Base-by-base conservation (phyloP, 2,888 invertebrate genomes). In the Dicyrtoma fusca region DNA sequence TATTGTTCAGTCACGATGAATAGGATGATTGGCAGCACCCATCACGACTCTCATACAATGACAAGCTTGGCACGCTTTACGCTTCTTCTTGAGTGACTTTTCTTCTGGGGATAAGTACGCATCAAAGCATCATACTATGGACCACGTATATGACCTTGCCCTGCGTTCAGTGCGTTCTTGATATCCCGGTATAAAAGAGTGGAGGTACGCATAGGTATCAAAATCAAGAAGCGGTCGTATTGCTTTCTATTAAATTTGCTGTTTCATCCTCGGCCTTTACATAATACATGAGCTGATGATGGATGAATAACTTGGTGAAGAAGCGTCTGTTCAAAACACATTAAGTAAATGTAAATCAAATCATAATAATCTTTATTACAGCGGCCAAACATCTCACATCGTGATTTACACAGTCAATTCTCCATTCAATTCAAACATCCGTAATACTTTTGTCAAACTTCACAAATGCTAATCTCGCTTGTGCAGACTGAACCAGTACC, bases 21-120 rank as follows among this genome's bases (percentile, higher is more conserved):
- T 63, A 25, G 59, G 45, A 47, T 63, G 63, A 63, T 63, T 63
- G 63, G 63, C 63, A 63, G 63, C 47, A 63, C 47, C 63, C 63
- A 47, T 47, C 63, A 63, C n/a, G 63, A 63, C 63, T 45, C 63
- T 19, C 42, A 34, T 45, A 21, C 57, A 34, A 34, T 53, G 19
- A 53, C 53, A 53, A 53, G 53, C 17, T 19, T 53, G 63, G 63
- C 63, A 63, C 63, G 63, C 63, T 63, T 63, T 45, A 26, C 26
- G 14, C 57, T 61, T 59, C 62, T 42, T 42, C 17, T 47, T 47
- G 42, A 44, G 17, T 63, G 19, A 44, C 44, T 44, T 63, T 45
- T 21, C 13, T 63, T 25, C 6, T 57, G 25, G n/a, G n/a, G n/a
- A n/a, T 10, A 25, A 25, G 23, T 57, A 57, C 57, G 25, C 25